Evolutionary conservation across 2,113 vertebrate species (phyloP).

Genomic region (Psilopsiagon aurifrons): DNA sequence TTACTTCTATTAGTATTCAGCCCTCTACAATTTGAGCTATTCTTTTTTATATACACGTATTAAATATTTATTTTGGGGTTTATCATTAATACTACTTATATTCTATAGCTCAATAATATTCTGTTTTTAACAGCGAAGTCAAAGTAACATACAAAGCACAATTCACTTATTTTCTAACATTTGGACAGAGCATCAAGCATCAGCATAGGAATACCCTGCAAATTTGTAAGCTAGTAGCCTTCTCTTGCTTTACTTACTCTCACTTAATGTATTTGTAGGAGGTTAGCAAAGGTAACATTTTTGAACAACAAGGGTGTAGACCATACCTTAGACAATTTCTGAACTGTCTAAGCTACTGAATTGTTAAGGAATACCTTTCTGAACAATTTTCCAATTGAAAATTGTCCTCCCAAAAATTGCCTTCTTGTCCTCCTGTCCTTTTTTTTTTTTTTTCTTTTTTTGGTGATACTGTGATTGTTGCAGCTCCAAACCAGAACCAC

Average conservation of each 20-base stretch:
- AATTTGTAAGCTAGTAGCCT: not conserved
- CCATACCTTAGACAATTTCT: not conserved
- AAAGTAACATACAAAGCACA: not conserved
- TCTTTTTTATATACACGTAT: not conserved
- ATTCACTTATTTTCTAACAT: not conserved
- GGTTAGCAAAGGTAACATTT: not conserved
- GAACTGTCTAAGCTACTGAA: not conserved
- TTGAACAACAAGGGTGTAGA: not conserved
- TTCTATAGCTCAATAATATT: not conserved
- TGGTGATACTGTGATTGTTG: not conserved
- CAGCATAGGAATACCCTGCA: not conserved
- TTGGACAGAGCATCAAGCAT: not conserved
- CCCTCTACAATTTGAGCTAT: not conserved
- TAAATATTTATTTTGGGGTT: not conserved
- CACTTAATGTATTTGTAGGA: not conserved
- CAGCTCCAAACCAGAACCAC: not conserved
- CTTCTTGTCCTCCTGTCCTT: rapidly evolving
- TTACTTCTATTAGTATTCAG: not conserved
- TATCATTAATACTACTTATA: not conserved
- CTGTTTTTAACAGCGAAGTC: not conserved
- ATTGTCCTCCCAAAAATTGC: not conserved
- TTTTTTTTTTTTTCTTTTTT: not conserved
- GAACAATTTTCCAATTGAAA: not conserved
- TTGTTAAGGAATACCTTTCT: not conserved
- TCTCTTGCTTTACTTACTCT: not conserved